Percentiles rank a stretch among this genome's conserved stretches.
These are phyloP conservation scores for Tetraneura akinire DNA, from an alignment of 1,140 invertebrate genomes.

Conservation along the genomic window DNA sequence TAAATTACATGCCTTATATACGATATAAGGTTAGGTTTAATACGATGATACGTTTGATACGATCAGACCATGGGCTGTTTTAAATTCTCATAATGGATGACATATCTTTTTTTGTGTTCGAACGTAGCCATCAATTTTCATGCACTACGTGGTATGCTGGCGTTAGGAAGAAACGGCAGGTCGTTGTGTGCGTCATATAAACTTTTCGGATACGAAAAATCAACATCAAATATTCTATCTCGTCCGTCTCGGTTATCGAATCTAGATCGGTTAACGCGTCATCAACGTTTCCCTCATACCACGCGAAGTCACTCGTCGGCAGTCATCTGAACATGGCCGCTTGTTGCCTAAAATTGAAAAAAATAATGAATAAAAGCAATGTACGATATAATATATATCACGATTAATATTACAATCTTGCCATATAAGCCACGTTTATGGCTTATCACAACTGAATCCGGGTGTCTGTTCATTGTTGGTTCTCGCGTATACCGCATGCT, in stretches of 20 bases:
- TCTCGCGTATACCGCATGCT: not conserved
- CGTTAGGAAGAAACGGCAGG: slow-evolving; percentile 59
- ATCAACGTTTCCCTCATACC: not conserved
- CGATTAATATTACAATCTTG: no score
- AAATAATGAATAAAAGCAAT: not conserved
- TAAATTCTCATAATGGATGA: slow-evolving; percentile 62
- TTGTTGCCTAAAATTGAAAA: not conserved
- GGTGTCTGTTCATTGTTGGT: not conserved
- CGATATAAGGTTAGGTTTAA: no score
- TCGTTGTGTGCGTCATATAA: slow-evolving; percentile 58
- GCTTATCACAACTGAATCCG: not conserved
- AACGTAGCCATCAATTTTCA: slow-evolving; percentile 57
- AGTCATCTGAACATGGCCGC: not conserved
- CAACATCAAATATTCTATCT: slow-evolving; percentile 56
- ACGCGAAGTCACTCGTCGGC: not conserved
- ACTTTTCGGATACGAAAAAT: slow-evolving; percentile 53
- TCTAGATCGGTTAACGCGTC: not conserved
- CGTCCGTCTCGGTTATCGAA: not conserved
- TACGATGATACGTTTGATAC: no score
- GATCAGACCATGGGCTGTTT: slow-evolving; percentile 60
- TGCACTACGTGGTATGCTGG: not conserved
- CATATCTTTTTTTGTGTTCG: slow-evolving; percentile 59
- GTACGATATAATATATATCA: no score
- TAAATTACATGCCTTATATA: slow-evolving; percentile 61
- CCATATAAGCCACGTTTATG: no score